These are phyloP conservation scores for Ammodytes marinus DNA, from an alignment of 2,113 vertebrate genomes.

Conservation along the genomic window DNA sequence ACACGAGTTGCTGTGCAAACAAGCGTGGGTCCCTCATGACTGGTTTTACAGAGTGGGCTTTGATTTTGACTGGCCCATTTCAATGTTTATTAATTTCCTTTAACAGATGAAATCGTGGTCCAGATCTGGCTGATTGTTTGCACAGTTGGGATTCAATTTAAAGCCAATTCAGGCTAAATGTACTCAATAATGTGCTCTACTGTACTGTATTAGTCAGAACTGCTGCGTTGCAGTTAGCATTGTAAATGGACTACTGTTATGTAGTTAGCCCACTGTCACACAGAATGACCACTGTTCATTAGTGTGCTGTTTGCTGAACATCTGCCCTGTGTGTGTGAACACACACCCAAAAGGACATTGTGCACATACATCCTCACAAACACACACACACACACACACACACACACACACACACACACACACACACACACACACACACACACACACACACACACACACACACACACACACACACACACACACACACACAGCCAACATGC, in stretches of 20 bases:
- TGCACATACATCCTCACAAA: slow-evolving; percentile 17
- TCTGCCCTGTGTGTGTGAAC: slow-evolving; percentile 37
- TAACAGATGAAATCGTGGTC: slow-evolving; percentile 41
- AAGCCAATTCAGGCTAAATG: slow-evolving; percentile 61
- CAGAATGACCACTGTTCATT: slow-evolving; percentile 69
- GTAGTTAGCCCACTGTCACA: slow-evolving; percentile 31
- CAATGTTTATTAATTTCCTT: slow-evolving; percentile 62
- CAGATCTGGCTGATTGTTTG: slow-evolving; percentile 60
- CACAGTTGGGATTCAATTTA: slow-evolving; percentile 60
- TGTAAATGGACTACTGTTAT: slow-evolving; percentile 39
- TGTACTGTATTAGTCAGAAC: slow-evolving; percentile 31
- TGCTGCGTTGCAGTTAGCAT: slow-evolving; percentile 59
- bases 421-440: background rate
- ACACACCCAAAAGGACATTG: background rate
- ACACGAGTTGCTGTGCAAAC: slow-evolving; percentile 61
- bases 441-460: background rate
- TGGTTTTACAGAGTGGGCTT: slow-evolving; percentile 51
- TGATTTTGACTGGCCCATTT: slow-evolving; percentile 61
- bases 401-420: slow-evolving; percentile 27
- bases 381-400: background rate
- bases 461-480: background rate
- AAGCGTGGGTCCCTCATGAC: slow-evolving; percentile 64
- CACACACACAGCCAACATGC: slow-evolving; percentile 61
- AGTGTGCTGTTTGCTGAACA: slow-evolving; percentile 69
- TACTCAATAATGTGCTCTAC: slow-evolving; percentile 26